phyloP scores from a whole-genome alignment of 2,113 vertebrate species.

The Etheostoma cragini region DNA sequence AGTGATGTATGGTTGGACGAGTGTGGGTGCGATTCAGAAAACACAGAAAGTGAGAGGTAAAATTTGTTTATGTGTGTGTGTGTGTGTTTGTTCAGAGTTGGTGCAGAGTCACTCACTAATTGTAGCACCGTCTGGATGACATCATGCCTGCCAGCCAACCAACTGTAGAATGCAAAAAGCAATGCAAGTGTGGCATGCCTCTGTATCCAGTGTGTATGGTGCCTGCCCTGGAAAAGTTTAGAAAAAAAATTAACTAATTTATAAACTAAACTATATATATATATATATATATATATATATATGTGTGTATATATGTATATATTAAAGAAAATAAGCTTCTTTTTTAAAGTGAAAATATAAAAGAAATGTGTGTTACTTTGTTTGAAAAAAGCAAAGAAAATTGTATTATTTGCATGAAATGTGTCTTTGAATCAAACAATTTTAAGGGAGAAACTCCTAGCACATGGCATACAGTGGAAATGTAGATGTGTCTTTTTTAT shows the following conservation, averaged over 20 bases:
- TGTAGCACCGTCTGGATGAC: conserved; percentile 85
- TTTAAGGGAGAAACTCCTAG: conserved; percentile 73
- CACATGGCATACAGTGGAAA: conserved; percentile 77
- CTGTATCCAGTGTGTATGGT: conserved; percentile 90
- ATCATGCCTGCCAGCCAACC: conserved; percentile 85
- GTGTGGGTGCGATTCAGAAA: conserved; percentile 11
- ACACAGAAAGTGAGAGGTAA: neutral
- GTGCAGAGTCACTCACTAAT: conserved; percentile 47
- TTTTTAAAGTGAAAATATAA: conserved; percentile 88
- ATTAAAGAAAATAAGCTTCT: conserved; percentile 82
- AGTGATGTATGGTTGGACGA: conserved; percentile 10
- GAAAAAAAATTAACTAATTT: conserved; percentile 52
- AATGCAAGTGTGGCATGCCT: conserved; percentile 94
- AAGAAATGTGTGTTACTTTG: conserved; percentile 81
- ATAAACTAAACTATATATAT: conserved; percentile 50
- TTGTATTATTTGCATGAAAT: conserved; percentile 85
- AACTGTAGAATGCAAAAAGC: conserved; percentile 92
- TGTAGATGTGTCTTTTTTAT: conserved; percentile 44
- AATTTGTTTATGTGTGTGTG: conserved; percentile 31
- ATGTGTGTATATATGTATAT: conserved; percentile 52
- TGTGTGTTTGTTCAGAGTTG: conserved; percentile 22
- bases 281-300: conserved; percentile 39
- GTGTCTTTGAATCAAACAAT: conserved; percentile 82
- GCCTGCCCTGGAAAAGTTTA: conserved; percentile 84
- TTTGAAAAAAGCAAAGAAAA: conserved; percentile 65